Percentiles rank a stretch among this genome's conserved stretches.
phyloP scores from a whole-genome alignment of 1,140 invertebrate genomes.

The Wasmannia auropunctata region DNA sequence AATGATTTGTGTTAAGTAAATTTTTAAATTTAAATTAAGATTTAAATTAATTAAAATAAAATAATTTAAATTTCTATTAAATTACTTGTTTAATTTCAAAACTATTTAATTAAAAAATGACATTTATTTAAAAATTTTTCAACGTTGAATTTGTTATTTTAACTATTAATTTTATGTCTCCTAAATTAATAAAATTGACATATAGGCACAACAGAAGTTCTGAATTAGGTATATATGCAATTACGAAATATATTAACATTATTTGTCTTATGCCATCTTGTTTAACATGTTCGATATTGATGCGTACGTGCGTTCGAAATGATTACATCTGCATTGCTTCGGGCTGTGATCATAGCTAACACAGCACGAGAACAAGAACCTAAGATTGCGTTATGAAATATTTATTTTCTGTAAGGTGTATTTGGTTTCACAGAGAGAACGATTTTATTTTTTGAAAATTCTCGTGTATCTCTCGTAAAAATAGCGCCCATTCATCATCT shows the following conservation, averaged over 20 bases:
- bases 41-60: background rate
- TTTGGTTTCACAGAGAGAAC: background rate
- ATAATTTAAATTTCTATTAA: background rate
- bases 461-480: background rate
- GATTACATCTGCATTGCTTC: background rate
- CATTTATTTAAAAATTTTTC: background rate
- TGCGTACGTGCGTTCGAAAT: background rate
- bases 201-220: background rate
- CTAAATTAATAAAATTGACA: background rate
- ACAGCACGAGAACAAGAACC: background rate
- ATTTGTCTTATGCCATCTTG: background rate
- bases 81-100: background rate
- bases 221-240: background rate
- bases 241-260: background rate
- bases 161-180: background rate
- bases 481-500: slow-evolving; percentile 19
- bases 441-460: slow-evolving; percentile 16
- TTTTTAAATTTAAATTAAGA: background rate
- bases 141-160: background rate
- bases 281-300: background rate
- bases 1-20: too few relatives aligned
- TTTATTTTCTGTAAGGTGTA: slow-evolving; percentile 26
- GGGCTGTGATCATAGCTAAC: background rate
- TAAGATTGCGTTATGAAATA: slow-evolving; percentile 37
- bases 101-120: background rate